A percentile compares a stretch with the other conserved stretches of the same genome.
Conservation (phyloP, 1,140 invertebrate species). For the Drosophila pseudoobscura region DNA sequence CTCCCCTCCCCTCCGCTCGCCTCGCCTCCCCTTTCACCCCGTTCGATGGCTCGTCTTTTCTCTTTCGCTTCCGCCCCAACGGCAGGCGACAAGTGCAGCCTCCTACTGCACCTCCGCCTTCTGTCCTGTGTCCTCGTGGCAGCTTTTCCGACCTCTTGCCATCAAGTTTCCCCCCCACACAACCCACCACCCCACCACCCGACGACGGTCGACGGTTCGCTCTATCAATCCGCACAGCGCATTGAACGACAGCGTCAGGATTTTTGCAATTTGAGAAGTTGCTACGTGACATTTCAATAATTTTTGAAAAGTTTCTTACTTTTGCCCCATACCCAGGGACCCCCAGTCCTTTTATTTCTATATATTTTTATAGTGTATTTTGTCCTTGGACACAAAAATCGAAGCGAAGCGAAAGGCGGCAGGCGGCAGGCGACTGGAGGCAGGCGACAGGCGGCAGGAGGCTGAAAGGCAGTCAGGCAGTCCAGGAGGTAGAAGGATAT, state of each 20-base stretch:
- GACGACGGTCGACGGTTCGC: constrained; percentile 53
- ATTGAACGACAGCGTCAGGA: constrained; percentile 83
- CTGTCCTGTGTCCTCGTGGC: too few relatives aligned
- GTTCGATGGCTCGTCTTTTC: background rate
- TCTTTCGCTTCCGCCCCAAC: constrained; percentile 33
- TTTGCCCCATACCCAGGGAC: constrained; percentile 8
- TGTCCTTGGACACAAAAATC: constrained; percentile 73
- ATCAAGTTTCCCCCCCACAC: constrained; percentile 3
- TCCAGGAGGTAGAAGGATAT: constrained; percentile 32
- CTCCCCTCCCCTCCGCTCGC: too few relatives aligned
- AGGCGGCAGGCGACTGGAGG: too few relatives aligned
- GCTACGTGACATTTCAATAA: constrained; percentile 83
- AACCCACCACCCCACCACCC: constrained; percentile 3
- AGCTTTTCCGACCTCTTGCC: too few relatives aligned
- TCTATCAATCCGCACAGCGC: constrained; percentile 82
- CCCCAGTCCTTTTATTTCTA: constrained; percentile 46
- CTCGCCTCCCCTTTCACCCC: background rate
- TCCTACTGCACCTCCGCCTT: constrained; percentile 7
- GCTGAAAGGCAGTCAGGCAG: constrained; percentile 19
- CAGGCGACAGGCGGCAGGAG: too few relatives aligned
- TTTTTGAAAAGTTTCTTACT: constrained; percentile 83
- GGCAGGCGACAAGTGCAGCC: constrained; percentile 72
- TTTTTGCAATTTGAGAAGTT: constrained; percentile 83
- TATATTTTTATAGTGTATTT: constrained; percentile 70
- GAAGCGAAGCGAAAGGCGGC: constrained; percentile 31